Conservation (phyloP, 2,797 vertebrate species). For the Gastrophryne carolinensis region DNA sequence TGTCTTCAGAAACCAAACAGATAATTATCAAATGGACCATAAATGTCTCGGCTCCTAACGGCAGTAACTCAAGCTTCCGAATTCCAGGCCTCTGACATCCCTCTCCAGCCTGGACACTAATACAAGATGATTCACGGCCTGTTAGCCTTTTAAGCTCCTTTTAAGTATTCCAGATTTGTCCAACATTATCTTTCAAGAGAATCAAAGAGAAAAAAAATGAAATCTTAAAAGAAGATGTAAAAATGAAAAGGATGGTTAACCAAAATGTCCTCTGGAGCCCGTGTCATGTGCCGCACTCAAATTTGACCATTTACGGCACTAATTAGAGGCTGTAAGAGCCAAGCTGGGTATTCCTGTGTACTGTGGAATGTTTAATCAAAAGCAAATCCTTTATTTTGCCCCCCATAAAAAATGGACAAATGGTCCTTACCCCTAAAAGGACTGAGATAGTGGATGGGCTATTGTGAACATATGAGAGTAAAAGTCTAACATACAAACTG, state of each 20-base stretch:
- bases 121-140: neutral
- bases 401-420: conserved; percentile 26
- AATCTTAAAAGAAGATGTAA: neutral
- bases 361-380: conserved; percentile 46
- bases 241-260: neutral
- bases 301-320: conserved; percentile 20
- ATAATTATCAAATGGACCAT: neutral
- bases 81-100: neutral
- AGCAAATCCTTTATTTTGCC: conserved; percentile 41
- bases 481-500: no score
- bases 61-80: neutral
- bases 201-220: neutral
- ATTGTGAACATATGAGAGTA: no score
- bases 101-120: neutral
- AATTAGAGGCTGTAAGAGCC: conserved; percentile 19
- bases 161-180: neutral
- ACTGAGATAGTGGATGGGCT: no score
- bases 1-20: neutral
- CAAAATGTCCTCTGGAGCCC: conserved; percentile 2
- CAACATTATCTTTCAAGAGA: neutral
- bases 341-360: neutral
- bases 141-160: neutral
- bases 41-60: neutral
- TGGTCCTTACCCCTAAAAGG: conserved; percentile 19
- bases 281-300: conserved; percentile 19